Evolutionary conservation across 2,888 invertebrate species (phyloP).

Genomic region (Athalia circularis): DNA sequence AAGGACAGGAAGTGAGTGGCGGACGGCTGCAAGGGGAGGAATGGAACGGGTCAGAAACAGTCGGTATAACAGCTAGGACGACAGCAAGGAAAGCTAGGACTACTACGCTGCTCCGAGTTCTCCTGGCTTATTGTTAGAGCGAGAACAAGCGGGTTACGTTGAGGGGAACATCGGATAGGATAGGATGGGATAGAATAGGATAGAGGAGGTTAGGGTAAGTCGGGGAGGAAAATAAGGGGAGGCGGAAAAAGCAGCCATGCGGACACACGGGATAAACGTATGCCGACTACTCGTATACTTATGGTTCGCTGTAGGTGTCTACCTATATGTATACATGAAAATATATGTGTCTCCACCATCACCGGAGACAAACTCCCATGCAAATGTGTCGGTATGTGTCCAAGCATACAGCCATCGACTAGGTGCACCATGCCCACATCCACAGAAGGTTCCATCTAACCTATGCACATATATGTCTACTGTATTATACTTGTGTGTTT

Average conservation of each 20-base stretch:
- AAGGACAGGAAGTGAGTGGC: constrained; percentile 44
- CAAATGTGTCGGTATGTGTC: too few relatives aligned
- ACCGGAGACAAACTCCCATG: neutral
- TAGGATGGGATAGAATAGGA: constrained; percentile 14
- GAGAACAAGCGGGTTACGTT: constrained; percentile 27
- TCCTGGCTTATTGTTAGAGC: constrained; percentile 30
- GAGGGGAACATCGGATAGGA: constrained; percentile 17
- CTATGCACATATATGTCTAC: too few relatives aligned
- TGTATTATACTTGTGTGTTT: too few relatives aligned
- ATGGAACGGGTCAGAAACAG: neutral
- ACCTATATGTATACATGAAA: neutral
- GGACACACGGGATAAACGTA: constrained; percentile 37
- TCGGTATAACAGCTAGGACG: neutral
- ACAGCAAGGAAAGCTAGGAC: constrained; percentile 27
- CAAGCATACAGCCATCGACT: too few relatives aligned
- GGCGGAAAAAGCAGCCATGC: constrained; percentile 37
- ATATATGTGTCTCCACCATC: neutral
- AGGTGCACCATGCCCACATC: too few relatives aligned
- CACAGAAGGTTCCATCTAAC: too few relatives aligned
- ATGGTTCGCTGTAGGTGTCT: neutral
- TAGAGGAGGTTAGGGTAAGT: constrained; percentile 18
- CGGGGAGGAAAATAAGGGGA: constrained; percentile 1
- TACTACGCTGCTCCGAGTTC: constrained; percentile 4
- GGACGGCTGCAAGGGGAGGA: constrained; percentile 33
- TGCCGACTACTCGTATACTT: constrained; percentile 10